Evolutionary conservation across 2,113 vertebrate species (phyloP), one percentile per base, ranked within the genome.

Genomic region (Chionomys nivalis): DNA sequence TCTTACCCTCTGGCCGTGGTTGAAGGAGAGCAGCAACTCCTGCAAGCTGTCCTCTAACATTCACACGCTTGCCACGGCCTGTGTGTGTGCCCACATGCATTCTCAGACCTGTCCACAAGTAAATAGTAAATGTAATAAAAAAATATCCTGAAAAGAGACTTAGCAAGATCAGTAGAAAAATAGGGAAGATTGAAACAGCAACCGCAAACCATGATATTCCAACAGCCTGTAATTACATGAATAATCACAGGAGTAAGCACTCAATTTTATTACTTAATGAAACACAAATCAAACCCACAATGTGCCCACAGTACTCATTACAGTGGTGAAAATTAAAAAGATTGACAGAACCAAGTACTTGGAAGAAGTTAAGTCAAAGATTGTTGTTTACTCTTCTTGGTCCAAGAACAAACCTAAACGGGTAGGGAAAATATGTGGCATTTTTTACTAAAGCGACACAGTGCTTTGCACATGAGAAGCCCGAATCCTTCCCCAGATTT

Each of bases 181-280:
- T 17, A 19, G 44, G 31, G 49, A 72, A 88, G 78, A 79, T 33
- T 79, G 39, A 90, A 95, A 87, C 17, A 87, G 68, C 82, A 66
- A 65, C 81, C 66, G 91, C 36, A 93, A 68, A 77, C 87, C 52
- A 85, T 33, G 65, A 79, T 77, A 93, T 61, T 19, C 76, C 52
- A 97, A 17, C 65, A 77, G 58, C 23, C 70, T 85, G 39, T 70
- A 88, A 89, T 76, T 85, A 68, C 4, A 85, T 3, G 13, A 87
- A 85, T 70, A 88, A 92, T 77, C 70, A 63, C 3, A 76, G 1
- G 11, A 81, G 85, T 23, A 86, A 92, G 33, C 26, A 21, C 33
- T 89, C 13, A 28, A 52, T 31, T 70, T 90, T 72, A 94, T 66
- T 86, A 81, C 58, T 39, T 76, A 89, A 86, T 58, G 95, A 95